A percentile compares a stretch with the other conserved stretches of the same genome.
Conservation (phyloP, 2,113 vertebrate species). For the Odocoileus virginianus region DNA sequence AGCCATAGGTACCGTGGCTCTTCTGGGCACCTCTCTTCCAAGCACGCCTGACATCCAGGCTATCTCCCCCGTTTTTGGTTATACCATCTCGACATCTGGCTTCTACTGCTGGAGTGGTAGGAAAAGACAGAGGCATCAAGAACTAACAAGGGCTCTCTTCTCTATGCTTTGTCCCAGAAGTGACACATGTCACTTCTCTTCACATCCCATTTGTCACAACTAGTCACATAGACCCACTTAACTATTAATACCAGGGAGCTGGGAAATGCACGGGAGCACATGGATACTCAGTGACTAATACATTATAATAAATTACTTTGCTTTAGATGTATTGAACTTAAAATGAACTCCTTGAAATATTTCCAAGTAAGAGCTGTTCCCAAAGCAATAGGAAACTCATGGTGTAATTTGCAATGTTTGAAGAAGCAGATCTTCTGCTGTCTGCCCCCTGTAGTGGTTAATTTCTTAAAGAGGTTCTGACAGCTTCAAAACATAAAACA, state of each 20-base stretch:
- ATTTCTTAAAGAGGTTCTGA: conserved; percentile 48
- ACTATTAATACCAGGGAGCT: background rate
- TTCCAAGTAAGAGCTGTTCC: conserved; percentile 31
- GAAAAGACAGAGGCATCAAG: background rate
- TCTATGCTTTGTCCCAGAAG: conserved; percentile 18
- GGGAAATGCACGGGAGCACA: background rate
- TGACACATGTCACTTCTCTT: conserved; percentile 2
- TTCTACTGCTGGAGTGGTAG: background rate
- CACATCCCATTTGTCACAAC: conserved; percentile 19
- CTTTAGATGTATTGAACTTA: conserved; percentile 50
- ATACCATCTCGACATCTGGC: background rate
- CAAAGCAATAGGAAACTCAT: conserved; percentile 16
- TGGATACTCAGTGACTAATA: conserved; percentile 27
- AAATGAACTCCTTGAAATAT: conserved; percentile 49
- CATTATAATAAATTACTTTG: conserved; percentile 50
- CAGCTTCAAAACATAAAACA: conserved; percentile 38
- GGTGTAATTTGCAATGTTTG: background rate
- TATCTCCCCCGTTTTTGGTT: background rate
- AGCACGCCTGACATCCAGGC: background rate
- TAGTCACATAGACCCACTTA: background rate
- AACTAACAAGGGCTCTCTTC: background rate
- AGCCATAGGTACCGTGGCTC: background rate
- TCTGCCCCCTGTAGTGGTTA: background rate
- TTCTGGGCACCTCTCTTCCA: background rate
- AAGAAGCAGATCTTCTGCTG: background rate